Base-by-base conservation (phyloP, 2,888 invertebrate genomes). In the Drosophila neotestacea region DNA sequence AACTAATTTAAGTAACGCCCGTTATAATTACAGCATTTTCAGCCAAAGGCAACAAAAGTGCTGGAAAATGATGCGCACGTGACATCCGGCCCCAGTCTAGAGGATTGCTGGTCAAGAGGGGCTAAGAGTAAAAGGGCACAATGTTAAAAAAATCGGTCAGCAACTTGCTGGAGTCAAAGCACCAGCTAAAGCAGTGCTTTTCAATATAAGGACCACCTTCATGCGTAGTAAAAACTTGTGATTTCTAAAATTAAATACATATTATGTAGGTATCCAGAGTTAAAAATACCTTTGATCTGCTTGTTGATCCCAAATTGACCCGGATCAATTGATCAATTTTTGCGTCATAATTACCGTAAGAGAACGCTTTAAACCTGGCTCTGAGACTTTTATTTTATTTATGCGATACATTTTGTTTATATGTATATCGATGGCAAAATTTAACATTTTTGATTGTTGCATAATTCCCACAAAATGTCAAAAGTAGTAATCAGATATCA, bases 31-130 rank as follows among this genome's bases (percentile, higher is more conserved):
- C 69, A 66, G 41, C 54, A 27, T 41, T 41, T 54, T 10, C 11
- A 44, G 59, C 41, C 56, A 27, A 30, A 34, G 54, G 68, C 69
- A 71, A 70, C 68, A 85, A 83, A 83, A 80, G 68, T 85, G 81
- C 71, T 85, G 79, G 81, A 87, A 85, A 87, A 87, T 87, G 77
- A 81, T 81, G 81, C 79, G 88, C 79, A 79, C 85, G 85, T 85
- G 88, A 87, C 85, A 83, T 81, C 88, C 83, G 81, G 77, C 28
- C 27, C 22, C 52, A 47, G 46, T 62, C 56, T 58, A 56, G n/a
- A 52, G 28, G 28, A 51, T 56, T 22, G 38, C 27, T 22, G 42
- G 34, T 61, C 56, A 69, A 56, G 44, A 48, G 28, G 38, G 50
- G 41, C 5, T n/a, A 32, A 32, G 36, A 27, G 50, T 51, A 16